Evolutionary conservation across 2,888 invertebrate species (phyloP).

Genomic region (Acanthosepion esculentum): DNA sequence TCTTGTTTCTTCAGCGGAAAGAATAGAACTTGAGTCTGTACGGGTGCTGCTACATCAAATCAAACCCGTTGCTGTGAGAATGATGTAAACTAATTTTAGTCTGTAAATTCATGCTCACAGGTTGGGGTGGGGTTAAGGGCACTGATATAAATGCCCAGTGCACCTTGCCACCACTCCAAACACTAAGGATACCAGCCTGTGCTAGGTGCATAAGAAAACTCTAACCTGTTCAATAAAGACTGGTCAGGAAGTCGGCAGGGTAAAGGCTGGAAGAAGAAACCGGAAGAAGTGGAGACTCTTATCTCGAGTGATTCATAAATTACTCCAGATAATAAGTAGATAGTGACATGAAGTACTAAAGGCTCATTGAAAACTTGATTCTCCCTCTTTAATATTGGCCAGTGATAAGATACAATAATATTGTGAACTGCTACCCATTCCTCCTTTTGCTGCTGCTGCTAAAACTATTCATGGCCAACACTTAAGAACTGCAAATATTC

Average conservation of each 20-base stretch:
- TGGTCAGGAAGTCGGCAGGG: not conserved
- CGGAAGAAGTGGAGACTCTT: not conserved
- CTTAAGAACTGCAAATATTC: no score
- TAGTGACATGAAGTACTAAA: not conserved
- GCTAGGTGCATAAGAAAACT: not conserved
- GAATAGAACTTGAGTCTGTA: not conserved
- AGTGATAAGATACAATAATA: not conserved
- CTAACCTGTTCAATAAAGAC: not conserved
- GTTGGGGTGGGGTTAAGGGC: no score
- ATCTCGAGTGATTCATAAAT: not conserved
- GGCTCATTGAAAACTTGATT: not conserved
- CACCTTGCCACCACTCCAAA: no score
- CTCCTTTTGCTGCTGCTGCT: no score
- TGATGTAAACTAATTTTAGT: no score
- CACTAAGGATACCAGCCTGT: no score
- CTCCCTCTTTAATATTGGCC: not conserved
- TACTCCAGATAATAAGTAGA: not conserved
- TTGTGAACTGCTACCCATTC: not conserved
- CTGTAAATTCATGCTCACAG: no score
- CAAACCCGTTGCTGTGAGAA: no score
- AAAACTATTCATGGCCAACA: no score
- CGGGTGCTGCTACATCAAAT: not conserved
- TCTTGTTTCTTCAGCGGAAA: no score
- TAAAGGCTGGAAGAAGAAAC: not conserved
- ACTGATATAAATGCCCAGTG: no score